Base-by-base conservation (phyloP, 2,888 invertebrate species). In the Nematopogon swammerdamellus region DNA sequence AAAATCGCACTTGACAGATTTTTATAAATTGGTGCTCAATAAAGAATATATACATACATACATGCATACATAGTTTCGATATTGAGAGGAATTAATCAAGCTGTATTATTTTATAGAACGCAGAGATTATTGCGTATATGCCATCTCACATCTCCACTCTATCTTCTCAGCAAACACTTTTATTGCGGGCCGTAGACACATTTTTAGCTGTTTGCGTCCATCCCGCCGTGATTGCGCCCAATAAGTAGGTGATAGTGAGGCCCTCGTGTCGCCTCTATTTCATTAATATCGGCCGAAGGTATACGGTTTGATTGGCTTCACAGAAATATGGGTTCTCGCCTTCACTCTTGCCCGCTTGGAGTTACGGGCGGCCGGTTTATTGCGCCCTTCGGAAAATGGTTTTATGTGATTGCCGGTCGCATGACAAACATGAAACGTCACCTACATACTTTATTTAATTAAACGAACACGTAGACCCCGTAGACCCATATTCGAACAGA, bases 151-250 rank as follows among this genome's bases (percentile, higher is more conserved):
- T 25, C 8, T 8, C 8, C 25, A 8, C 5, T 25, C 36, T 3
- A 36, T 36, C 36, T 36, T 8, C n/a, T 60, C 60, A 58, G 68
- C 67, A 75, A 74, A 77, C 73, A 75, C 53, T 67, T 75, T 75
- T 75, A 76, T 70, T 66, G 64, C 18, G 61, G 47, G 63, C 69
- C 71, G 73, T 74, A 36, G 36, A 36, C 36, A 36, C 36, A 36
- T 4, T 36, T 36, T 36, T 36, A 36, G 36, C 36, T 14, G 36
- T 36, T 36, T 36, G 36, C 36, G 36, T 14, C 36, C 36, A 36
- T 36, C 36, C 11, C 8, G 36, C 11, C 36, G 14, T 36, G 36
- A 36, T 36, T 36, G 36, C 36, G 36, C 8, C 8, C 36, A 36
- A 36, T 36, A 36, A 14, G 8, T 6, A 36, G 36, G 11, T 36